Evolutionary conservation across 2,888 invertebrate genomes (phyloP), one percentile per base, ranked within the genome.

Genomic region (Lithophane ornitopus): DNA sequence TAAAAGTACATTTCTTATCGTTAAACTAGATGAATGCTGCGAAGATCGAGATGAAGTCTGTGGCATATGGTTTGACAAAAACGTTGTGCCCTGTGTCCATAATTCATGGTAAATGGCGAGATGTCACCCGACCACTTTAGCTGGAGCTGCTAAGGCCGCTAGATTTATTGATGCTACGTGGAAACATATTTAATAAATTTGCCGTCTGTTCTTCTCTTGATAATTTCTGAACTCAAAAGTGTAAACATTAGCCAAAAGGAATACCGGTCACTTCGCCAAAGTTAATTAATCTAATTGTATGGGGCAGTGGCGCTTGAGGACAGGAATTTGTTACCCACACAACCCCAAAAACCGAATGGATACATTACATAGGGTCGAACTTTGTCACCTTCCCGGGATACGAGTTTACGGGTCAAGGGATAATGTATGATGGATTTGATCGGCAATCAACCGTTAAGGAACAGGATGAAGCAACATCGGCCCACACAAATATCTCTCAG

Each of bases 91-190:
- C 88, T 87, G 90, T 90, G 89, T 88, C 90, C 87, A 91, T 92
- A 92, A 92, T 91, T 92, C 92, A 93, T 91, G 89, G 89, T 89
- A 90, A 89, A 89, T 90, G 90, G 89, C 82, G 87, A 89, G 88
- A 89, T 89, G 91, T 91, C 91, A 82, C 78, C 86, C 88, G 89
- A 90, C 91, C 90, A 92, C 92, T 93, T 92, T 89, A 89, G 89
- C 86, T 87, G 79, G 89, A 89, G 89, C 92, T 90, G 88, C 90
- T 91, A 89, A 92, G 86, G 85, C 90, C 85, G 72, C 79, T 82
- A 90, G 92, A 93, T 93, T 93, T 93, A 93, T 93, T 77, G 90
- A 85, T 81, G 83, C 86, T 89, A 92, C 93, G 93, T 93, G 93
- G 84, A 90, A 88, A 90, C 87, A 90, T 89, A 90, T 89, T 91